Evolutionary conservation across 1,140 invertebrate species (phyloP).

Genomic region (Lordiphosa clarofinis): DNA sequence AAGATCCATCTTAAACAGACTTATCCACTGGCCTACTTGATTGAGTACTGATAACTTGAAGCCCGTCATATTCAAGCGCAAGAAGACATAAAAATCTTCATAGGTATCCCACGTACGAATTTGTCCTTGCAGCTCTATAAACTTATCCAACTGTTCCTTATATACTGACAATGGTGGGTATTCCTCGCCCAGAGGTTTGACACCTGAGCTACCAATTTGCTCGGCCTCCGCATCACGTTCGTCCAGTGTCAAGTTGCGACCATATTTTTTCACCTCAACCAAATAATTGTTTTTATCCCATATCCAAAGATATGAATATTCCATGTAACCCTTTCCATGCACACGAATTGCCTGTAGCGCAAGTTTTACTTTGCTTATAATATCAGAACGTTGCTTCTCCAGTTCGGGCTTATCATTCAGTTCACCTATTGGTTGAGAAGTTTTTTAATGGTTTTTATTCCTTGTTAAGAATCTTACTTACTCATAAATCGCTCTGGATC

Average conservation of each 20-base stretch:
- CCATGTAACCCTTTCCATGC: slow-evolving; percentile 50
- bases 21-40: slow-evolving; percentile 85
- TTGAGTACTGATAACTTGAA: slow-evolving; percentile 86
- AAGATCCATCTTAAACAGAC: slow-evolving; percentile 86
- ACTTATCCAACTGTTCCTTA: slow-evolving; percentile 66
- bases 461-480: slow-evolving; percentile 5
- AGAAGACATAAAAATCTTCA: slow-evolving; percentile 83
- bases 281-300: slow-evolving; percentile 84
- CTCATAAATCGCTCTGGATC: slow-evolving; percentile 26
- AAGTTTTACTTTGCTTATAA: slow-evolving; percentile 48
- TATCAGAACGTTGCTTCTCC: slow-evolving; percentile 44
- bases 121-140: slow-evolving; percentile 54
- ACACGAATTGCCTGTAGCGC: slow-evolving; percentile 46
- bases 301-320: slow-evolving; percentile 84
- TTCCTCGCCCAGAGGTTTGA: slow-evolving; percentile 42
- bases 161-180: slow-evolving; percentile 51
- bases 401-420: slow-evolving; percentile 42
- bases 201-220: slow-evolving; percentile 40
- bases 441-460: no score
- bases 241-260: slow-evolving; percentile 82
- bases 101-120: slow-evolving; percentile 48
- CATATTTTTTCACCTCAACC: slow-evolving; percentile 84
- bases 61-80: slow-evolving; percentile 84
- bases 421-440: slow-evolving; percentile 25
- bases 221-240: slow-evolving; percentile 80